These are phyloP conservation scores for Busseola fusca DNA, from an alignment of 2,888 invertebrate species.

Conservation along the genomic window DNA sequence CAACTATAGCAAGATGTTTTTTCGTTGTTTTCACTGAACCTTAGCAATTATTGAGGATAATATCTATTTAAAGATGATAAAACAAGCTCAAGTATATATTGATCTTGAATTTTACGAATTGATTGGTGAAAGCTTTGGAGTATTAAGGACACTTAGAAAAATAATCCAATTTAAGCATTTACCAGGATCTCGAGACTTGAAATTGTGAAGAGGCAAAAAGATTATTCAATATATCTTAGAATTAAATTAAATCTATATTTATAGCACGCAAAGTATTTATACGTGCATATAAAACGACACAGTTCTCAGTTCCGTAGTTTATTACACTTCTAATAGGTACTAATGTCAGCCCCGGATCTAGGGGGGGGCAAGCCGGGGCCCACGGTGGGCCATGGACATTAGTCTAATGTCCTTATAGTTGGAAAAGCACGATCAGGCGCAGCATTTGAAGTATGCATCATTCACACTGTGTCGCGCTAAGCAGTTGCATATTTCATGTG, in stretches of 20 bases:
- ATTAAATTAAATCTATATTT: constrained; percentile 49
- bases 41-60: constrained; percentile 8
- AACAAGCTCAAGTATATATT: constrained; percentile 7
- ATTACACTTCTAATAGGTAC: constrained; percentile 55
- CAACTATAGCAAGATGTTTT: constrained; percentile 35
- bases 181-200: background rate
- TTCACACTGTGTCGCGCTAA: constrained; percentile 63
- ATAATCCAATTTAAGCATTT: background rate
- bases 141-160: background rate
- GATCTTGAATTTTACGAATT: constrained; percentile 3
- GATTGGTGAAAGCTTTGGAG: background rate
- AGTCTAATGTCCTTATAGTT: constrained; percentile 56
- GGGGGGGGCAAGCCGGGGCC: no score
- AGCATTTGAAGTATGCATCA: constrained; percentile 65
- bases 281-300: constrained; percentile 46
- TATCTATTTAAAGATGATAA: constrained; percentile 9
- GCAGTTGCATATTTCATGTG: constrained; percentile 71
- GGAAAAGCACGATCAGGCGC: constrained; percentile 61
- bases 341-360: no score
- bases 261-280: constrained; percentile 45
- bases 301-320: constrained; percentile 49
- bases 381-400: no score
- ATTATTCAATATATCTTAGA: constrained; percentile 1
- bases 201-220: background rate
- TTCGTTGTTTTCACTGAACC: constrained; percentile 21